These are phyloP conservation scores for Drosophila cardini DNA, from an alignment of 1,140 invertebrate genomes.

Conservation along the genomic window DNA sequence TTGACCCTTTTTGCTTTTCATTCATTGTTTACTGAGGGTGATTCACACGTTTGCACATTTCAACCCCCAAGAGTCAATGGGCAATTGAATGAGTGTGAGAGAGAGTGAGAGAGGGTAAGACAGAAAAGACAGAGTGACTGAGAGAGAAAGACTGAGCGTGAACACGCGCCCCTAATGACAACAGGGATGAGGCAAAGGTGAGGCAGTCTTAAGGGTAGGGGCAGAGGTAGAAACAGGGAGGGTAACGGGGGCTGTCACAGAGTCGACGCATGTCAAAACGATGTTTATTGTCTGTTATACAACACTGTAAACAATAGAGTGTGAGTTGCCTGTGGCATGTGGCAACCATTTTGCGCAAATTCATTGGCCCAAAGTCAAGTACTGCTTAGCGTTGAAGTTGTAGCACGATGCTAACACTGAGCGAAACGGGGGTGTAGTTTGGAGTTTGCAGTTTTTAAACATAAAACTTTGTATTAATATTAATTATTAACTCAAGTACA, in stretches of 20 bases:
- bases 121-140: neutral
- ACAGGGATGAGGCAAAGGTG: neutral
- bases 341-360: conserved; percentile 72
- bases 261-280: conserved; percentile 30
- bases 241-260: neutral
- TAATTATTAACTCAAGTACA: too few species aligned
- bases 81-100: neutral
- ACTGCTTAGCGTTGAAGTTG: neutral
- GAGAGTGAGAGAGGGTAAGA: neutral
- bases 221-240: neutral
- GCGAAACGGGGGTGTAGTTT: too few species aligned
- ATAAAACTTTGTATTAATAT: neutral
- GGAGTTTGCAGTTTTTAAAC: neutral
- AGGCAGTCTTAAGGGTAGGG: neutral
- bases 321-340: conserved; percentile 31
- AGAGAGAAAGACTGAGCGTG: conserved; percentile 8
- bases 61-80: conserved; percentile 54
- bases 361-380: conserved; percentile 72
- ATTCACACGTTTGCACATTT: conserved; percentile 49
- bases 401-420: too few species aligned
- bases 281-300: conserved; percentile 41
- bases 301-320: conserved; percentile 28
- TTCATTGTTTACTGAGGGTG: conserved; percentile 27
- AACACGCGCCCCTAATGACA: conserved; percentile 47
- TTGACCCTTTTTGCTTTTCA: conserved; percentile 35